Base-by-base conservation (phyloP, 2,888 invertebrate genomes). In the Sclerodermus sp. region DNA sequence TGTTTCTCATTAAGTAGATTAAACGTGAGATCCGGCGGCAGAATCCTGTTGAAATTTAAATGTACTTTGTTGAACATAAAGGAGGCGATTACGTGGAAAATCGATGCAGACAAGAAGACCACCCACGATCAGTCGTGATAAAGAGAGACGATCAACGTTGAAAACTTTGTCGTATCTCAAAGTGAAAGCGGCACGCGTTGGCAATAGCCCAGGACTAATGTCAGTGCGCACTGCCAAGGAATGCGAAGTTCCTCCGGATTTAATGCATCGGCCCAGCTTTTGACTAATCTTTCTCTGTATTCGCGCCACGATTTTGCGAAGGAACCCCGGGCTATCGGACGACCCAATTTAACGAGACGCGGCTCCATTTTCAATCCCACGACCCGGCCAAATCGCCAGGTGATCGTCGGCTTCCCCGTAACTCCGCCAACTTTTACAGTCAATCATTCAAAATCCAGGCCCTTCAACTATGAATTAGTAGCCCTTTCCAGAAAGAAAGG, bases 121-220 rank as follows among this genome's bases (percentile, higher is more conserved):
- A 23, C 23, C 23, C 23, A 5, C 23, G 3, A 3, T 8, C 23
- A 3, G 4, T 8, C 23, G 23, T 23, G 8, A 23, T 23, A 23
- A 23, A 23, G 8, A 8, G 23, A 5, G 23, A 23, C 23, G 3
- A 23, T 5, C 8, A 23, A 23, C 4, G 23, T 8, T 23, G 42
- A 44, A 51, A 39, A 47, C 53, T 45, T 49, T 44, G 30, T 41
- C 41, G 23, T 42, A 14, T 36, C 23, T 47, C 49, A 43, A 55
- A 54, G 62, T 55, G 47, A 49, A 51, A 58, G 50, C 49, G 49
- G 48, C 55, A 39, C 45, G 46, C 41, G 49, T 55, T 62, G 66
- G 62, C 60, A 55, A 44, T 29, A 43, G 42, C 32, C 55, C 58
- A 64, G 51, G 39, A 40, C 42, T 45, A 51, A 51, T 46, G 39